These are phyloP conservation scores for Avahi laniger DNA, from an alignment of 2,797 vertebrate species.

Conservation along the genomic window DNA sequence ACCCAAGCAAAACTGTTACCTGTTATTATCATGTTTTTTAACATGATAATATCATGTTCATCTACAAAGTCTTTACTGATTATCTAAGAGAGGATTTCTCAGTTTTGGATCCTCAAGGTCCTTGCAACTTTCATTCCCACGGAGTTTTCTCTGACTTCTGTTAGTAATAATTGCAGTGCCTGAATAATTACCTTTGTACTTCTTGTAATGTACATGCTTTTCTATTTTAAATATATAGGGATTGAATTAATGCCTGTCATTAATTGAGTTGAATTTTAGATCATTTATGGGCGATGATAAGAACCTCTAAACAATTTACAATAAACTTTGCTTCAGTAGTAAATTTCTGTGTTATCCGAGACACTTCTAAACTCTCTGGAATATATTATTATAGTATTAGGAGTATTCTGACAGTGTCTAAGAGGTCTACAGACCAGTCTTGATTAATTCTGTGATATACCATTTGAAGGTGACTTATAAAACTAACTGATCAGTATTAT, in stretches of 20 bases:
- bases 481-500: not conserved
- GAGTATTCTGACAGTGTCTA: not conserved
- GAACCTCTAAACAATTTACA: not conserved
- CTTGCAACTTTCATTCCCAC: not conserved
- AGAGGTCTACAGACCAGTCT: not conserved
- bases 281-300: not conserved
- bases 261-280: not conserved
- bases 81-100: not conserved
- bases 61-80: not conserved
- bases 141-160: constrained; percentile 19
- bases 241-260: not conserved
- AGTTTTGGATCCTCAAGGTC: not conserved
- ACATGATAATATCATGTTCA: not conserved
- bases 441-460: not conserved
- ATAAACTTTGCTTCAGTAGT: not conserved
- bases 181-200: not conserved
- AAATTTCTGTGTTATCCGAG: not conserved
- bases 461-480: constrained; percentile 6
- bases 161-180: not conserved
- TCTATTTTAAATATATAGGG: not conserved
- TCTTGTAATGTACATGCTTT: not conserved
- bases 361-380: not conserved
- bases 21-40: not conserved
- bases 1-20: not conserved
- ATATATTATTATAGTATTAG: not conserved